These are phyloP conservation scores for Pantherophis guttatus DNA, from an alignment of 2,113 vertebrate species.

Conservation along the genomic window DNA sequence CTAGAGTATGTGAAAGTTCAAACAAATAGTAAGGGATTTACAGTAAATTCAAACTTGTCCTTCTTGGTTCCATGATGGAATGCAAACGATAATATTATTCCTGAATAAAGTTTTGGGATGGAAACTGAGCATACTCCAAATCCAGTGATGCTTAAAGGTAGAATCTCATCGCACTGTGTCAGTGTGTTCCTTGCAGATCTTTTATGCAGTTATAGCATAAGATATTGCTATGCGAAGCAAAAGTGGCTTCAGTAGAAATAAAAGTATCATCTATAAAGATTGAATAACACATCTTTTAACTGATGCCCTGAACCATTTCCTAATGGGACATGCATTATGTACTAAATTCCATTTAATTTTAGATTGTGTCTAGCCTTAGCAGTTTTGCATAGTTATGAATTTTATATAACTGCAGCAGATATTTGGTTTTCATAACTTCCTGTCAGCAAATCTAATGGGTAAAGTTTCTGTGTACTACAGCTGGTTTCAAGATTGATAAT, in stretches of 20 bases:
- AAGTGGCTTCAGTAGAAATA: neutral
- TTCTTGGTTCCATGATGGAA: neutral
- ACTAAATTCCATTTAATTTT: conserved; percentile 26
- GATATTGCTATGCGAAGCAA: neutral
- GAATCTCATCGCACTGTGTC: neutral
- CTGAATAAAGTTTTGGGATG: neutral
- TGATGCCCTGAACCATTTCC: neutral
- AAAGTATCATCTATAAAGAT: neutral
- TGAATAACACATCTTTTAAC: neutral
- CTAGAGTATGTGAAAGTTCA: neutral
- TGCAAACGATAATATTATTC: neutral
- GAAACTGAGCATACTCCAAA: neutral
- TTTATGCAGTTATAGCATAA: neutral
- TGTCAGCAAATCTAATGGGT: conserved; percentile 11
- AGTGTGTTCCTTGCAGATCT: no score
- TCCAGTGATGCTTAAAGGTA: neutral
- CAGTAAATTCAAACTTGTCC: neutral
- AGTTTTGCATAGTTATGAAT: conserved; percentile 23
- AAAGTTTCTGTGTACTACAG: conserved; percentile 4
- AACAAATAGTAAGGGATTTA: neutral
- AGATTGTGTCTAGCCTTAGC: conserved; percentile 4
- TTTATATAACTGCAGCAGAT: conserved; percentile 11
- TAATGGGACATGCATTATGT: neutral
- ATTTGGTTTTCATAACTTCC: conserved; percentile 25
- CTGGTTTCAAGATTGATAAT: conserved; percentile 22